A percentile compares a stretch with the other conserved stretches of the same genome.
These are phyloP conservation scores for Sturnus vulgaris DNA, from an alignment of 2,113 vertebrate genomes.

Conservation along the genomic window DNA sequence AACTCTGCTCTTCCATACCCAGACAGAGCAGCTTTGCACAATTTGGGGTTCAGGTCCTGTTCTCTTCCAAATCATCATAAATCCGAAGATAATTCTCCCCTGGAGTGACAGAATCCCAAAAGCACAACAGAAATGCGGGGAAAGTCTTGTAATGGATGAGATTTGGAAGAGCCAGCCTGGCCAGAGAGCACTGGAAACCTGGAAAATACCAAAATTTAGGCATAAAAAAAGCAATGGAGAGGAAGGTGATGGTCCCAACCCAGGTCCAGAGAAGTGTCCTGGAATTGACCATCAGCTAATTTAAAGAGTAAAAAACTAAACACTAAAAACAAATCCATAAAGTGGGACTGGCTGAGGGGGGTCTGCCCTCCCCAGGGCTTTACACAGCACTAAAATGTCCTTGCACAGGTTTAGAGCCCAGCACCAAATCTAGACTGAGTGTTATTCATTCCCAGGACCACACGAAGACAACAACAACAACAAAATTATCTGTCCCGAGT, in stretches of 20 bases:
- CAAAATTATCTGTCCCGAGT: not conserved
- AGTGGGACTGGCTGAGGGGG: not conserved
- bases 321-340: fast-evolving
- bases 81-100: not conserved
- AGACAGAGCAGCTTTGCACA: not conserved
- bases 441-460: not conserved
- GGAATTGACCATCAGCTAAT: not conserved
- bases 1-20: not conserved
- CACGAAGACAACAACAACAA: not conserved
- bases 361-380: not conserved
- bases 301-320: too few relatives aligned
- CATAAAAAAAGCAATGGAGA: fast-evolving
- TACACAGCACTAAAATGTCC: not conserved
- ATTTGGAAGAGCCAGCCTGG: not conserved
- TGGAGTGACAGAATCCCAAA: not conserved
- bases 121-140: fast-evolving
- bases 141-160: not conserved
- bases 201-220: not conserved
- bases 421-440: not conserved
- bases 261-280: not conserved
- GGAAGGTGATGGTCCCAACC: not conserved
- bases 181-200: not conserved
- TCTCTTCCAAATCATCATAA: not conserved
- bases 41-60: fast-evolving
- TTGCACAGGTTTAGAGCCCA: not conserved